Evolutionary conservation across 2,888 invertebrate genomes (phyloP).

Genomic region (Dione juno): DNA sequence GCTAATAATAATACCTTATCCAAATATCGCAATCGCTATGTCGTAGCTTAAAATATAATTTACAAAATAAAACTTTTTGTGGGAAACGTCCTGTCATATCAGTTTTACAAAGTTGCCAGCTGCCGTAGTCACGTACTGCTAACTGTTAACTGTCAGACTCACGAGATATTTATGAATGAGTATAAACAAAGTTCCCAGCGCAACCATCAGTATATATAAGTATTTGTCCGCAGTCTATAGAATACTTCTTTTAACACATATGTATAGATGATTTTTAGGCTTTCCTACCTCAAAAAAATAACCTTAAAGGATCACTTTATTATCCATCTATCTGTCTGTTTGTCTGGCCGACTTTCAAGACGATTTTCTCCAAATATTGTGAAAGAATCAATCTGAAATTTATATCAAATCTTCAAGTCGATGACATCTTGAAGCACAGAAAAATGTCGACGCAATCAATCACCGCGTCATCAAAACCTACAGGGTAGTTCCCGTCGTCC

Average conservation of each 20-base stretch:
- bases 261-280: too few relatives aligned
- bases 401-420: too few relatives aligned
- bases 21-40: neutral
- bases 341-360: too few relatives aligned
- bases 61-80: constrained; percentile 21
- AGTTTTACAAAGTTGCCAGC: constrained; percentile 29
- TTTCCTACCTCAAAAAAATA: too few relatives aligned
- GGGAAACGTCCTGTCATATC: constrained; percentile 27
- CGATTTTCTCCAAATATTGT: too few relatives aligned
- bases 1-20: neutral
- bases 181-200: constrained; percentile 8
- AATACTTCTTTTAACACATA: neutral
- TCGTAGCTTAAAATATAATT: constrained; percentile 8
- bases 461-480: too few relatives aligned
- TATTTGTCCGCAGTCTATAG: neutral
- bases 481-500: too few relatives aligned
- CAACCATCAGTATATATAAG: constrained; percentile 10
- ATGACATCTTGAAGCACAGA: too few relatives aligned
- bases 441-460: too few relatives aligned
- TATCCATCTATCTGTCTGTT: too few relatives aligned
- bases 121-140: constrained; percentile 26
- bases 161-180: constrained; percentile 23
- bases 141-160: constrained; percentile 28
- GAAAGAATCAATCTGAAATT: too few relatives aligned
- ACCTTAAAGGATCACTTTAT: too few relatives aligned